These are phyloP conservation scores for Drosophila melanogaster DNA, from an alignment of 1,140 invertebrate genomes.

Conservation along the genomic window DNA sequence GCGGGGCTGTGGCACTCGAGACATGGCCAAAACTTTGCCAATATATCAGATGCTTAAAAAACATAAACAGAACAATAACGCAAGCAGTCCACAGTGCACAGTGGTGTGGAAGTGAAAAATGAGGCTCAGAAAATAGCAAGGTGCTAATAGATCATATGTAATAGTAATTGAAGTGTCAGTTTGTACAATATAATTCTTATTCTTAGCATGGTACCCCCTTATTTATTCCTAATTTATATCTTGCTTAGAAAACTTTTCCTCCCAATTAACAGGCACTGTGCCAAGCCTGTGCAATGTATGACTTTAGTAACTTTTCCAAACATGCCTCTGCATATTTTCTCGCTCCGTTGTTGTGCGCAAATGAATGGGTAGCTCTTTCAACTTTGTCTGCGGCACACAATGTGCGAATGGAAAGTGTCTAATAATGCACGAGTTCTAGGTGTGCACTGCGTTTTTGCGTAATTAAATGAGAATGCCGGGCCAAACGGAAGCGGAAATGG, in stretches of 20 bases:
- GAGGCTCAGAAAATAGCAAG: not conserved
- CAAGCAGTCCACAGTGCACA: slow-evolving; percentile 26
- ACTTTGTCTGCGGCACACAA: slow-evolving; percentile 51
- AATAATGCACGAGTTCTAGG: slow-evolving; percentile 65
- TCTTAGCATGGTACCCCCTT: no score
- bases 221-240: no score
- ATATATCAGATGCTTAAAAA: slow-evolving; percentile 80
- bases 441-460: slow-evolving; percentile 57
- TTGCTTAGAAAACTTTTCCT: not conserved
- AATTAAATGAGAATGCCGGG: slow-evolving; percentile 74
- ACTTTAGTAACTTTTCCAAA: slow-evolving; percentile 59
- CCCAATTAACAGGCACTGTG: slow-evolving; percentile 11
- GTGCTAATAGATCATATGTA: no score
- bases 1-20: slow-evolving; percentile 28
- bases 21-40: slow-evolving; percentile 65
- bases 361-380: slow-evolving; percentile 57
- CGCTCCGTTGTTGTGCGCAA: slow-evolving; percentile 25
- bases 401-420: slow-evolving; percentile 49
- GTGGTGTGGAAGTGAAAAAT: not conserved
- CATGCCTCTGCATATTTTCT: slow-evolving; percentile 46
- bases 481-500: slow-evolving; percentile 60
- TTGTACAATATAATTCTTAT: no score
- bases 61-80: slow-evolving; percentile 65
- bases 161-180: not conserved
- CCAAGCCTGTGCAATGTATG: slow-evolving; percentile 26